Evolutionary conservation across 2,113 vertebrate genomes (phyloP), one percentile per base, ranked within the genome.

Genomic region (Seriola rivoliana): DNA sequence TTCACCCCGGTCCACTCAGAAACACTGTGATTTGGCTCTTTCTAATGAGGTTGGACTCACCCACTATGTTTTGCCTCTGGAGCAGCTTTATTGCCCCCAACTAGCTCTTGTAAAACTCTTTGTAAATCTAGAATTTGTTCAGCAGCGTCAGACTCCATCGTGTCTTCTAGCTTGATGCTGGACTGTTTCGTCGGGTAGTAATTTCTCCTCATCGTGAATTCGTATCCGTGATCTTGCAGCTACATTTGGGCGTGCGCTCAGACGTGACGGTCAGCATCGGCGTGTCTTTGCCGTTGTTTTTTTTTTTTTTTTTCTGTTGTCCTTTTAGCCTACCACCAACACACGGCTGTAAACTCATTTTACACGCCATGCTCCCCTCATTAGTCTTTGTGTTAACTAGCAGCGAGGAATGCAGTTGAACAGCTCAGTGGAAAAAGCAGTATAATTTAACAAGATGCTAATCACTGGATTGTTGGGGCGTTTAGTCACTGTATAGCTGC

Each of bases 361-460:
- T 94, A 92, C 91, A 91, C 88, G 65, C 84, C 87, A 80, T 82
- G 85, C 86, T 84, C 79, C 81, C 77, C 81, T 93, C 93, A 94
- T 96, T 95, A 95, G 93, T 66, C 75, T 17, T 46, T 21, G 85
- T 77, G 92, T 91, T 94, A 95, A 94, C 92, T 92, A 93, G 93
- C 91, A 82, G 90, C 12, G 64, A 90, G 94, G 94, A 95, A 95
- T 95, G 93, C 73, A 75, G 88, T 78, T 89, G 90, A 92, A 93
- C 87, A 80, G 88, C 90, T 89, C 92, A 91, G 90, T 95, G 95
- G 95, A 95, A 95, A 96, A 96, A 95, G 84, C 92, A 84, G 78
- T 95, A 95, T 94, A 95, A 94, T 90, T 96, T 95, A 94, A 96
- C 90, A 93, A 94, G 94, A 92, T 64, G 87, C 85, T 88, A 95